Evolutionary conservation across 2,797 vertebrate species (phyloP), one percentile per base, ranked within the genome.

Genomic region (Taeniopygia guttata): DNA sequence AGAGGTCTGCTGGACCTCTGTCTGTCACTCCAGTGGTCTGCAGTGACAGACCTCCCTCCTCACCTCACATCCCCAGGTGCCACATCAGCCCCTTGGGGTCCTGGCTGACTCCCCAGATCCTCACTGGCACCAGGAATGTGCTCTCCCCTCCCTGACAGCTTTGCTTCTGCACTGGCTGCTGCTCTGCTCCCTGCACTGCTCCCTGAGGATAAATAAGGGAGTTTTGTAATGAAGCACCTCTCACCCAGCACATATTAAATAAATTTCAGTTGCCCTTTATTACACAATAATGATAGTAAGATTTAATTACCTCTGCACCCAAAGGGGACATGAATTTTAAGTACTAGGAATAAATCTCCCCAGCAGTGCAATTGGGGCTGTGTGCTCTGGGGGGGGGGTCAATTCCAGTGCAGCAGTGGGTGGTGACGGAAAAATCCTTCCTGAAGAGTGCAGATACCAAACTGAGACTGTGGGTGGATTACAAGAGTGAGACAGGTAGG

Each of bases 221-320:
- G 58, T 64, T 94, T 63, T 60, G 42, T 89, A 93, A 92, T 75
- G 94, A 89, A 96, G 94, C 93, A 93, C 84, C 91, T 94, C 94
- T 96, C 89, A 89, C 87, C 84, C 68, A 87, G 84, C 56, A 82
- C 89, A 94, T 58, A 93, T 85, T 91, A 96, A 95, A 96, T 80
- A 94, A 80, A 95, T 94, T 95, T 68, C 62, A 46, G 75, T 85
- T 95, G 87, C 76, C 91, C 84, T 96, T 93, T 92, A 92, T 92
- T 93, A 89, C 91, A 80, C 87, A 84, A 87, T 94, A 95, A 94
- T 75, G 96, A 87, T 70, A 70, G 87, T 85, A 93, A 91, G 87
- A 92, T 93, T 96, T 95, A 95, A 96, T 95, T 96, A 93, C 93
- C 79, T 89, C 78, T 87, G 54, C 73, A 72, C 93, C 93, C 95